Conservation (phyloP, 2,888 invertebrate genomes). For the Cylindroiulus punctatus region DNA sequence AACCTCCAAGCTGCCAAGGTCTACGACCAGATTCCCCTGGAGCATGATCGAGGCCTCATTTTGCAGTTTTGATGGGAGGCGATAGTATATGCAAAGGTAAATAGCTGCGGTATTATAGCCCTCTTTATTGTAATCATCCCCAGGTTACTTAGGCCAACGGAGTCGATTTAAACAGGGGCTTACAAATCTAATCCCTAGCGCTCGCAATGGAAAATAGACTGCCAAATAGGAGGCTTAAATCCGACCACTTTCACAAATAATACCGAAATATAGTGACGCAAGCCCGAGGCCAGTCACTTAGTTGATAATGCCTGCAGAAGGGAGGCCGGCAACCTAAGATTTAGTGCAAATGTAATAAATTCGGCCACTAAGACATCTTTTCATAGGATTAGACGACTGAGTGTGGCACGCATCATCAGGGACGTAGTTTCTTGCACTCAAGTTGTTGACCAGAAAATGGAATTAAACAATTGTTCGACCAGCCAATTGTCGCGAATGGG, state of each 20-base stretch:
- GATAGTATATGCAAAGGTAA: conserved; percentile 36
- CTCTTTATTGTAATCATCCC: conserved; percentile 36
- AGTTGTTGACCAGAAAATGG: neutral
- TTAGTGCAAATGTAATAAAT: conserved; percentile 45
- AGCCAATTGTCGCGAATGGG: neutral
- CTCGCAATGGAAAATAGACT: conserved; percentile 49
- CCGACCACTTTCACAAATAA: conserved; percentile 43
- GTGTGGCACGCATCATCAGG: neutral
- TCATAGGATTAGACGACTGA: neutral
- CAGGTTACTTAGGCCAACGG: conserved; percentile 45
- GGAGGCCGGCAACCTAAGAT: neutral
- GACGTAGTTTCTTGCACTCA: neutral
- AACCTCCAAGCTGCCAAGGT: neutral
- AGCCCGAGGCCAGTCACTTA: conserved; percentile 38
- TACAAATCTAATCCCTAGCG: conserved; percentile 45
- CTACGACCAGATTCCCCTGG: neutral
- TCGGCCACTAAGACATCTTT: conserved; percentile 39
- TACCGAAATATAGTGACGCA: conserved; percentile 37
- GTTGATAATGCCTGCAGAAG: conserved; percentile 35
- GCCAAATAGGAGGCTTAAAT: conserved; percentile 47
- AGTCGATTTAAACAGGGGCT: conserved; percentile 49
- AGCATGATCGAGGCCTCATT: neutral
- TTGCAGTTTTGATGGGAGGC: conserved; percentile 17
- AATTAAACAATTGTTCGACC: neutral
- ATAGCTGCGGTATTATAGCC: conserved; percentile 28